Base-by-base conservation (phyloP, 2,797 vertebrate genomes). In the Hirundo rustica region DNA sequence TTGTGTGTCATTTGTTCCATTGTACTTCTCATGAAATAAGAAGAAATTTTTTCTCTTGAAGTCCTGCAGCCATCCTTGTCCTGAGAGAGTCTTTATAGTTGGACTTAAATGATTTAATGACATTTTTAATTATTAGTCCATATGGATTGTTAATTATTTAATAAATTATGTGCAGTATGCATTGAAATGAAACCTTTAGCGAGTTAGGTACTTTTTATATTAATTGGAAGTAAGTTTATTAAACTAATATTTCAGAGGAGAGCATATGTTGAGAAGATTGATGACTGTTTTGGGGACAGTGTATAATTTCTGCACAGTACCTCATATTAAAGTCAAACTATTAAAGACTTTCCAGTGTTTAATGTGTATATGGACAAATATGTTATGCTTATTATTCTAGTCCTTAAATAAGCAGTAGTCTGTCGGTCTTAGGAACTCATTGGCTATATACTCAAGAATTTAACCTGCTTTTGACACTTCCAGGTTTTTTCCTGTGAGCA, bases 401-500 rank as follows among this genome's bases (percentile, higher is more conserved):
- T 94, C 40, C 65, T 93, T 94, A 73, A 89, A 55, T 47, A 85
- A 88, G 26, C 29, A 88, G 58, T 45, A 74, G n/a, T 57, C 51
- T 71, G 18, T 80, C 7, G 5, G 30, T 48, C 25, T 74, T 42
- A 38, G 66, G 58, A 84, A 6, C 38, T 89, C 54, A 20, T 47
- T 82, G 81, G 23, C 65, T 85, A 8, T 92, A n/a, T n/a, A n/a
- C 86, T 95, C 55, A 84, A 77, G 79, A 89, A 71, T 92, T 94
- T 85, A 95, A 87, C 60, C 20, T 92, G 79, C 48, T 77, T 77
- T 78, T 95, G 92, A 92, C 81, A 55, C 55, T 91, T 92, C 45
- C 80, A 21, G 81, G 61, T 83, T 95, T 95, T 86, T 94, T 96
- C 84, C 65, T 84, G 60, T 44, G 67, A 88, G 89, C 67, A 81